Conservation (phyloP, 2,113 vertebrate species). For the Microcebus griseorufus region DNA sequence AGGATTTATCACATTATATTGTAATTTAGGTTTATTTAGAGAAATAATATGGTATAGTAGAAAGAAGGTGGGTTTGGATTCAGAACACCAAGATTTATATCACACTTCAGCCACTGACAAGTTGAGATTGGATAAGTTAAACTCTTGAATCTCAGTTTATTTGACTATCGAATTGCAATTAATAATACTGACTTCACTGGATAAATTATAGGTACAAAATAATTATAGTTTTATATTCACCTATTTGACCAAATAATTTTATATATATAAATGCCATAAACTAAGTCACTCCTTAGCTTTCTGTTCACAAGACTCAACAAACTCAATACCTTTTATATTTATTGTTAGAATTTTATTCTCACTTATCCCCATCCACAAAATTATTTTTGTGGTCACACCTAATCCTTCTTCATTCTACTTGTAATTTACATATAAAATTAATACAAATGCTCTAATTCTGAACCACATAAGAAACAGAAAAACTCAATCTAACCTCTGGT, state of each 20-base stretch:
- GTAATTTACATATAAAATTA: neutral
- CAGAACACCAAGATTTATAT: neutral
- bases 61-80: neutral
- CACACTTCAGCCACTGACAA: neutral
- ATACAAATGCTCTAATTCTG: neutral
- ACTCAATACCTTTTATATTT: neutral
- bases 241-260: neutral
- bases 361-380: no score
- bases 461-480: neutral
- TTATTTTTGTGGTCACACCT: neutral
- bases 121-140: neutral
- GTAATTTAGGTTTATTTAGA: neutral
- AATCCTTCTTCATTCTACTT: neutral
- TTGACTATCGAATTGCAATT: neutral
- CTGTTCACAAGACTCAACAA: neutral
- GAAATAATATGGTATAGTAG: neutral
- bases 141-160: neutral
- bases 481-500: neutral
- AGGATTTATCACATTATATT: neutral
- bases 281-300: neutral
- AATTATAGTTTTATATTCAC: neutral
- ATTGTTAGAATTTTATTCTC: neutral
- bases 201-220: neutral
- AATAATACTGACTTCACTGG: neutral
- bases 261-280: neutral